Percentiles rank a stretch among this genome's conserved stretches.
Evolutionary conservation across 2,797 vertebrate genomes (phyloP).

Genomic region (Gymnodraco acuticeps): DNA sequence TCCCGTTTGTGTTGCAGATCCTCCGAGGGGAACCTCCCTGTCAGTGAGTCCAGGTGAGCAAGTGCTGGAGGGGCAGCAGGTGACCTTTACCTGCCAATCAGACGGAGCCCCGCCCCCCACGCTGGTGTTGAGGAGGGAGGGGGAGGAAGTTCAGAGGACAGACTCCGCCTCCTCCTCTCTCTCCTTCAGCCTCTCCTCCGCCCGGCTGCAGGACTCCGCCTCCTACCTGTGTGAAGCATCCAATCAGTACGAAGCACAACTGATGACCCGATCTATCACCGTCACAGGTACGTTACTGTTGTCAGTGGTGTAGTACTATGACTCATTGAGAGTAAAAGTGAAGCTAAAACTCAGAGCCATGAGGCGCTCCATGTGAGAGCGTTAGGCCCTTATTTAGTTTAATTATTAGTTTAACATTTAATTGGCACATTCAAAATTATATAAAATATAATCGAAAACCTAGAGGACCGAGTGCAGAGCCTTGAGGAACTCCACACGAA

Average conservation of each 20-base stretch:
- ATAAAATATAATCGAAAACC: too few species aligned
- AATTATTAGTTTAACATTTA: too few species aligned
- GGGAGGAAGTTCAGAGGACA: slow-evolving; percentile 62
- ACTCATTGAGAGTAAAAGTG: not conserved
- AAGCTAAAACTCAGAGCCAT: too few species aligned
- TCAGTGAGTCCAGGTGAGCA: slow-evolving; percentile 74
- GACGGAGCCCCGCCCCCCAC: slow-evolving; percentile 81
- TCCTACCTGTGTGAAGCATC: slow-evolving; percentile 86
- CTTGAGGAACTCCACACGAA: not conserved
- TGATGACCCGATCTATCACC: slow-evolving; percentile 68
- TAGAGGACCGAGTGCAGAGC: not conserved
- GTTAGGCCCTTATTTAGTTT: too few species aligned
- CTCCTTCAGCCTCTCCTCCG: slow-evolving; percentile 76
- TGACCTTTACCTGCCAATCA: slow-evolving; percentile 86
- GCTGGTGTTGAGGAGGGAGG: slow-evolving; percentile 81
- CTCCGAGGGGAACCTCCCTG: slow-evolving; percentile 60
- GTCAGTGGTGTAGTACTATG: not conserved
- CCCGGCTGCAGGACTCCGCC: slow-evolving; percentile 80
- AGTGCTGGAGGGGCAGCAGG: slow-evolving; percentile 84
- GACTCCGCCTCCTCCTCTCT: slow-evolving; percentile 71
- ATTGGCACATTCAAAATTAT: too few species aligned
- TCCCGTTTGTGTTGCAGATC: slow-evolving; percentile 26
- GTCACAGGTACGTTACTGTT: slow-evolving; percentile 74
- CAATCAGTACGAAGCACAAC: slow-evolving; percentile 81
- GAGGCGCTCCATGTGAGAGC: too few species aligned